Evolutionary conservation across 2,797 vertebrate genomes (phyloP), one percentile per base, ranked within the genome.

Genomic region (Lagodon rhomboides): DNA sequence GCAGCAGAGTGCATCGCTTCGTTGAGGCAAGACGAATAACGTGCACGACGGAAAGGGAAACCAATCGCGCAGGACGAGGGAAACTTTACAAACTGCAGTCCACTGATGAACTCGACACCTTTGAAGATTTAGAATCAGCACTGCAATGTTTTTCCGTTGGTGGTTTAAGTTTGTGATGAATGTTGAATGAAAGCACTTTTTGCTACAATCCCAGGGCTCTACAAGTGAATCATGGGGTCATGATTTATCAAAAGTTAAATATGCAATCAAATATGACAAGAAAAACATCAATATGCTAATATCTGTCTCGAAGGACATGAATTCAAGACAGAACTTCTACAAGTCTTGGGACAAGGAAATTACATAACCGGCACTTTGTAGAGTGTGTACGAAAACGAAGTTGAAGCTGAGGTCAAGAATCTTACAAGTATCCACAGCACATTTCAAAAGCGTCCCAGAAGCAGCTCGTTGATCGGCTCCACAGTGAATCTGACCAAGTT

Each of bases 1-100:
- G 67, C 77, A 34, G 64, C 56, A 70, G 59, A 80, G 82, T 54
- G 34, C n/a, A n/a, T n/a, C n/a, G n/a, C n/a, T 69, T 67, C 50
- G 71, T 44, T 44, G 51, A 54, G 64, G 18, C 0, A 1, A 30
- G 55, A 68, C 60, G 22, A 75, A 81, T 54, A 60, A 73, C 47
- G 70, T 56, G 64, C 50, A 27, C 0, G 41, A 70, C 3, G 13
- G 54, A 64, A 47, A 59, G 16, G 27, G 46, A 51, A 69, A 79
- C 69, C 12, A 10, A 51, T 62, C 27, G 43, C 12, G 53, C 47
- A 25, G 59, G 50, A 63, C 27, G 71, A 79, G 73, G 73, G 60
- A 43, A 46, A 71, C 15, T 9, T n/a, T 47, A 64, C 56, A 25
- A 46, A 55, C 60, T 69, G 2, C 76, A 58, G 8, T 46, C 62